Conservation (phyloP, 2,113 vertebrate genomes). For the Podarcis raffonei region DNA sequence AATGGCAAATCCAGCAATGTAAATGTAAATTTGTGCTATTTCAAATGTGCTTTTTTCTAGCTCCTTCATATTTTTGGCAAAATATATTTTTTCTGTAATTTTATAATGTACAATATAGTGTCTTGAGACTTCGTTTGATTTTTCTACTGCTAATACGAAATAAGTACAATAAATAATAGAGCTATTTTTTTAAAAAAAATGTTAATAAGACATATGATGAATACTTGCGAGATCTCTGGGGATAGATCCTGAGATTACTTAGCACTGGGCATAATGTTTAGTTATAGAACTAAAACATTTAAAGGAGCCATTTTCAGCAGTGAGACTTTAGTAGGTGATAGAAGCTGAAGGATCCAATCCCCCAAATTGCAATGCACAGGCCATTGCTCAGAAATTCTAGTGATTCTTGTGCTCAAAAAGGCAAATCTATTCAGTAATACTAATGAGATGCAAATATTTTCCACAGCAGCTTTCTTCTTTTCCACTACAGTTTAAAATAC, state of each 20-base stretch:
- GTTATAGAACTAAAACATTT: neutral
- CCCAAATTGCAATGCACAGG: conserved; percentile 22
- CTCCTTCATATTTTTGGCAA: conserved; percentile 64
- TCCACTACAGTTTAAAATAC: conserved; percentile 26
- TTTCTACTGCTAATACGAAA: conserved; percentile 59
- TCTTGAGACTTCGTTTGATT: conserved; percentile 58
- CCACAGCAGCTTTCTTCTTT: conserved; percentile 19
- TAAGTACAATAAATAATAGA: conserved; percentile 37
- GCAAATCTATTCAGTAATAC: neutral
- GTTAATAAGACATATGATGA: conserved; percentile 58
- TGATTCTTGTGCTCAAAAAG: conserved; percentile 20
- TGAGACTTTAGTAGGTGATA: accelerated
- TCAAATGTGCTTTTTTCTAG: conserved; percentile 79
- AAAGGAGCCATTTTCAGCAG: conserved; percentile 8
- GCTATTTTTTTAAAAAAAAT: conserved; percentile 64
- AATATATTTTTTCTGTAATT: conserved; percentile 67
- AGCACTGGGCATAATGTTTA: neutral
- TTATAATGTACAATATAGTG: conserved; percentile 62
- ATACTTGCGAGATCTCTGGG: conserved; percentile 26
- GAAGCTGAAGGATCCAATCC: conserved; percentile 6
- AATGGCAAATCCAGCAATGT: conserved; percentile 65
- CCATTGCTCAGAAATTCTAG: conserved; percentile 42
- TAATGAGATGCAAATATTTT: neutral
- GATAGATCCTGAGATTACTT: conserved; percentile 18
- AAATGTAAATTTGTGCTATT: conserved; percentile 80